These are phyloP conservation scores for Sebastes itinus DNA, from an alignment of 2,797 vertebrate genomes.

Conservation along the genomic window DNA sequence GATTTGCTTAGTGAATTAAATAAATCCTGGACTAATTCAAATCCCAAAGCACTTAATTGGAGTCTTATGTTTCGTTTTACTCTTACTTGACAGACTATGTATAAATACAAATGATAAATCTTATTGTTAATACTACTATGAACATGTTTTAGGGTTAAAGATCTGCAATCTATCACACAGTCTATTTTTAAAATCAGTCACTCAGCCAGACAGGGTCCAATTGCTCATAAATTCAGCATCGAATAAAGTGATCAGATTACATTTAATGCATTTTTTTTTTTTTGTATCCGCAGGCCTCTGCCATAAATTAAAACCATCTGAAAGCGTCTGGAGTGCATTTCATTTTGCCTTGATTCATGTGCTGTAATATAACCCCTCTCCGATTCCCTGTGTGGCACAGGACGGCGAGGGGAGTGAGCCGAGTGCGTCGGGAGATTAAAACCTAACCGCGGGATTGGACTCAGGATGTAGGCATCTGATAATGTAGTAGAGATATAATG, in stretches of 20 bases:
- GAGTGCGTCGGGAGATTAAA: slow-evolving; percentile 88
- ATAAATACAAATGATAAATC: background rate
- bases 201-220: slow-evolving; percentile 81
- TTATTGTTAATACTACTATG: slow-evolving; percentile 33
- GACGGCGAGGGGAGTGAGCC: slow-evolving; percentile 69
- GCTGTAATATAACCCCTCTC: slow-evolving; percentile 92
- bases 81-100: background rate
- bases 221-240: slow-evolving; percentile 88
- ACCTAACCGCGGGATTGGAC: slow-evolving; percentile 85
- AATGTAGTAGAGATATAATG: slow-evolving; percentile 87
- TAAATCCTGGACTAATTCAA: slow-evolving; percentile 4
- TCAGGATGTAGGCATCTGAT: slow-evolving; percentile 87
- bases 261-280: slow-evolving; percentile 89
- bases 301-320: slow-evolving; percentile 96
- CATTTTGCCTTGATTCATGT: slow-evolving; percentile 94
- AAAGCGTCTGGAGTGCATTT: slow-evolving; percentile 93
- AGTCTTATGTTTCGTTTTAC: background rate
- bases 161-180: slow-evolving; percentile 68
- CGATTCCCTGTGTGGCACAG: slow-evolving; percentile 85
- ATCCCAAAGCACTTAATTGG: background rate
- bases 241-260: slow-evolving; percentile 93
- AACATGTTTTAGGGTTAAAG: slow-evolving; percentile 45
- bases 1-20: slow-evolving; percentile 26
- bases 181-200: slow-evolving; percentile 88
- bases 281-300: slow-evolving; percentile 86